Evolutionary conservation across 1,140 invertebrate species (phyloP).

Genomic region (Nephila pilipes): DNA sequence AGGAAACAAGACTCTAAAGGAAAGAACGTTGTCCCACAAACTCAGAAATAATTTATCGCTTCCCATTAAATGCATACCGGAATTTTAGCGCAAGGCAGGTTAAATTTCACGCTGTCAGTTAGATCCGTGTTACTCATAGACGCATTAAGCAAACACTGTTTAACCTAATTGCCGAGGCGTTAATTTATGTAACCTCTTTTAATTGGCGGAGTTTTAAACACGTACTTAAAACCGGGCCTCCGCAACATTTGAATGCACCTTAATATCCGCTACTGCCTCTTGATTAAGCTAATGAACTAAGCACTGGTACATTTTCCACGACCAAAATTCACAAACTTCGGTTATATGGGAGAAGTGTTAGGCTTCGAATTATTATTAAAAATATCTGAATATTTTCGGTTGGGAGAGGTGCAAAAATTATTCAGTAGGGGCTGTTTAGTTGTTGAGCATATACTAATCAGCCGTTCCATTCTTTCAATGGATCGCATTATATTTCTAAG

Average conservation of each 20-base stretch:
- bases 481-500: neutral
- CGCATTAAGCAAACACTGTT: conserved; percentile 70
- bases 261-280: conserved; percentile 68
- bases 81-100: conserved; percentile 17
- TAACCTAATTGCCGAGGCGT: conserved; percentile 71
- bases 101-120: conserved; percentile 67
- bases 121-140: conserved; percentile 57
- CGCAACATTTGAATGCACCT: conserved; percentile 59
- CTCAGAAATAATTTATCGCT: conserved; percentile 55
- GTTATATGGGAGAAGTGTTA: conserved; percentile 30
- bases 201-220: conserved; percentile 71
- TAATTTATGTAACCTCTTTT: conserved; percentile 74
- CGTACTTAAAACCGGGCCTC: conserved; percentile 52
- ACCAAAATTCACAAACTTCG: conserved; percentile 59
- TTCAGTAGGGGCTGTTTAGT: neutral
- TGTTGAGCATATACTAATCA: neutral
- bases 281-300: conserved; percentile 69
- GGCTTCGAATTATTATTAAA: conserved; percentile 49
- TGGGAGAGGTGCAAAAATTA: neutral
- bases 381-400: conserved; percentile 42
- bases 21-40: conserved; percentile 33
- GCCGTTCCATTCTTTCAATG: conserved; percentile 4
- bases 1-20: neutral
- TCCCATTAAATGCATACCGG: conserved; percentile 57
- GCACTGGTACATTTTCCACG: conserved; percentile 30